phyloP scores from a whole-genome alignment of 2,888 invertebrate genomes.

The Noctua comes region DNA sequence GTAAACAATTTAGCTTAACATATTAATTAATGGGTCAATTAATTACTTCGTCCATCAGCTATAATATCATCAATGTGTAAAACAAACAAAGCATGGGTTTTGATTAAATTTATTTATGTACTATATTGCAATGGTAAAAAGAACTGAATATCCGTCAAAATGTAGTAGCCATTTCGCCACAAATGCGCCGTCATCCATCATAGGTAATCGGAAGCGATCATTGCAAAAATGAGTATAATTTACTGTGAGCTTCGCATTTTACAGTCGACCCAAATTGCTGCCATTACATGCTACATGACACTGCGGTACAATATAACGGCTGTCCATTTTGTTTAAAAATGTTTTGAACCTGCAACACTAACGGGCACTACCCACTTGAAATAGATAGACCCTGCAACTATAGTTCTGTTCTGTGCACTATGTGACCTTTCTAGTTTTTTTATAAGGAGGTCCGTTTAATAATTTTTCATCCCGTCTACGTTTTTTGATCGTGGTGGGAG shows the following conservation, averaged over 20 bases:
- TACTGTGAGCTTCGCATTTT: constrained; percentile 83
- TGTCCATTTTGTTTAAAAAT: constrained; percentile 74
- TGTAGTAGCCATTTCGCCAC: constrained; percentile 74
- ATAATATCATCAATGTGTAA: not conserved
- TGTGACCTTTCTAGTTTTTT: constrained; percentile 76
- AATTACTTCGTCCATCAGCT: constrained; percentile 21
- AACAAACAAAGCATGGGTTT: constrained; percentile 36
- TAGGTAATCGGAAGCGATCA: constrained; percentile 88
- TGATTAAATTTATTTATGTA: constrained; percentile 62
- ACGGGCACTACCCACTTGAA: not conserved
- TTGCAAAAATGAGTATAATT: constrained; percentile 87
- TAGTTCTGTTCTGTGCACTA: constrained; percentile 45
- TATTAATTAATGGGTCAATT: constrained; percentile 55
- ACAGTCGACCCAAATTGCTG: constrained; percentile 84
- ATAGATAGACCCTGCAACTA: constrained; percentile 56
- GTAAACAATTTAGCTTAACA: constrained; percentile 62
- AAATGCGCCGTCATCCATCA: constrained; percentile 82
- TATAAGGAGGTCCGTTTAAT: constrained; percentile 72
- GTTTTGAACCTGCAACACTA: constrained; percentile 63
- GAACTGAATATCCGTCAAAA: constrained; percentile 71
- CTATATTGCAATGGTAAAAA: constrained; percentile 58
- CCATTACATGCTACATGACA: constrained; percentile 84
- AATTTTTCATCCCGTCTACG: constrained; percentile 78
- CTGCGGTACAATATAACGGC: constrained; percentile 80
- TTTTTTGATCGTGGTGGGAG: constrained; percentile 73